Conservation (phyloP, 1,140 invertebrate species). For the Apis laboriosa region DNA sequence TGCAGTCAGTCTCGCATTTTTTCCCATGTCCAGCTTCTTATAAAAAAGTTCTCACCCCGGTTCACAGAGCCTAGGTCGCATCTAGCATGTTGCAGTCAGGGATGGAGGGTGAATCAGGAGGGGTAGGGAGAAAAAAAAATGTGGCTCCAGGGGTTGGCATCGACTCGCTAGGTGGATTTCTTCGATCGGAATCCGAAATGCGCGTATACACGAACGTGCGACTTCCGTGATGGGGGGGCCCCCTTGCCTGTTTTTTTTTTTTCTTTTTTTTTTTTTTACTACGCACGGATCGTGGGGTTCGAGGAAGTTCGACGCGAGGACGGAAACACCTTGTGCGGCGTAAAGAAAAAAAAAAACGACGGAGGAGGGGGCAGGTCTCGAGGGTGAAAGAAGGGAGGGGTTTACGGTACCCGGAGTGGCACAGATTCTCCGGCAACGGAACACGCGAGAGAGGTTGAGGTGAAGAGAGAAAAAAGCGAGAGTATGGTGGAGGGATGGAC, state of each 20-base stretch:
- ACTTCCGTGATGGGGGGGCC: constrained; percentile 31
- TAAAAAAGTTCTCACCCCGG: constrained; percentile 79
- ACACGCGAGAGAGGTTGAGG: constrained; percentile 50
- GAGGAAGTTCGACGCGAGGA: constrained; percentile 50
- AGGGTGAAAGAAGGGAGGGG: constrained; percentile 47
- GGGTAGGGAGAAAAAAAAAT: constrained; percentile 36
- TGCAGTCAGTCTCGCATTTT: constrained; percentile 60
- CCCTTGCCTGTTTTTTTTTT: constrained; percentile 33
- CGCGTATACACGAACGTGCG: constrained; percentile 13
- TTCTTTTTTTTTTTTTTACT: not conserved
- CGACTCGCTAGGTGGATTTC: constrained; percentile 58
- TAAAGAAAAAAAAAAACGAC: constrained; percentile 36
- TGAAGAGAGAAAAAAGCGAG: constrained; percentile 21
- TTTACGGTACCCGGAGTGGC: constrained; percentile 79
- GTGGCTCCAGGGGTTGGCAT: constrained; percentile 28
- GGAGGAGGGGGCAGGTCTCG: constrained; percentile 18
- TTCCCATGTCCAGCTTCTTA: constrained; percentile 81
- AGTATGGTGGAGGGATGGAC: not conserved
- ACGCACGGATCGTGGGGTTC: not conserved
- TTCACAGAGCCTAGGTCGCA: constrained; percentile 66
- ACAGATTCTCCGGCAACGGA: constrained; percentile 76
- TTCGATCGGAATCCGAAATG: constrained; percentile 30
- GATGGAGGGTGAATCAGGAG: constrained; percentile 36
- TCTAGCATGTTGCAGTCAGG: constrained; percentile 9
- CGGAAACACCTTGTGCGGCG: constrained; percentile 66